These are phyloP conservation scores for Eulemur rufifrons DNA, from an alignment of 2,113 vertebrate species.

Conservation along the genomic window DNA sequence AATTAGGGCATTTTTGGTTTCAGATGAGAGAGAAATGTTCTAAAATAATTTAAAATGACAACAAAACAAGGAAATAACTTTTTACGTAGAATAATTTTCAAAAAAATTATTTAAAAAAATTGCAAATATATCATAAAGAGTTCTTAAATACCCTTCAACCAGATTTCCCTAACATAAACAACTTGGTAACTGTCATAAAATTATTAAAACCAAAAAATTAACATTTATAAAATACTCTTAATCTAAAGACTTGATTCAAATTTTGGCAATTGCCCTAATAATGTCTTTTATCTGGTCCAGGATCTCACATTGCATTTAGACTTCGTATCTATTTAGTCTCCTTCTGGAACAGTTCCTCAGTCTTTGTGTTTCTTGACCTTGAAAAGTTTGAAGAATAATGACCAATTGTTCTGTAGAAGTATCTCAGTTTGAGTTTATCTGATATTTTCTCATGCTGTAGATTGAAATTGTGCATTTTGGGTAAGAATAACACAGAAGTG, in stretches of 20 bases:
- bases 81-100: conserved; percentile 11
- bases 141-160: not conserved
- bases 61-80: not conserved
- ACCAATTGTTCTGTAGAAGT: not conserved
- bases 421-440: not conserved
- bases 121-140: not conserved
- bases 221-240: not conserved
- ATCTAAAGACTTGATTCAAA: not conserved
- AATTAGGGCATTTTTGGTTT: not conserved
- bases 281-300: not conserved
- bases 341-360: not conserved
- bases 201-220: not conserved
- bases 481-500: not conserved
- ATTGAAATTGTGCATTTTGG: not conserved
- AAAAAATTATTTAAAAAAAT: not conserved
- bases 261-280: not conserved
- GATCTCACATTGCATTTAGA: not conserved
- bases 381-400: not conserved
- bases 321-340: not conserved
- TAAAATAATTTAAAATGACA: conserved; percentile 9
- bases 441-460: not conserved
- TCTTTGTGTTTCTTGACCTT: not conserved
- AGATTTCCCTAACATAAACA: not conserved
- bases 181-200: not conserved
- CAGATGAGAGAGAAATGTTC: not conserved